A percentile compares a stretch with the other conserved stretches of the same genome.
Evolutionary conservation across 2,113 vertebrate species (phyloP).

Genomic region (Myodes glareolus): DNA sequence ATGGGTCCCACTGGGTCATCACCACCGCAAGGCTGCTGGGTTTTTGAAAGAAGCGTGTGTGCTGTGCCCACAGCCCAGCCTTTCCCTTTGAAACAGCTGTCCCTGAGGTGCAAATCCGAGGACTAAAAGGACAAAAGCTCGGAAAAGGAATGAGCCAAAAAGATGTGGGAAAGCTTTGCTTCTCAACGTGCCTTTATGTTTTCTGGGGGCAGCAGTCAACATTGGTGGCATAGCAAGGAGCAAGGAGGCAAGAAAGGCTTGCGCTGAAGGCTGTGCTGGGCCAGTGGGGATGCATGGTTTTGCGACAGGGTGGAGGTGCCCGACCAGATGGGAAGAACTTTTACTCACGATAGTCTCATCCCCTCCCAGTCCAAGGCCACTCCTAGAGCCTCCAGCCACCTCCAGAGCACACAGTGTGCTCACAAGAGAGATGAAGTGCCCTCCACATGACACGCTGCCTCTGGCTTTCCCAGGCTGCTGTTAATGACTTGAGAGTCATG

Average conservation of each 20-base stretch:
- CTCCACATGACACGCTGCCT: background rate
- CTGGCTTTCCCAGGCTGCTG: conserved; percentile 55
- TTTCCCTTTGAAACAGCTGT: conserved; percentile 34
- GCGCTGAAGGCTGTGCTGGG: background rate
- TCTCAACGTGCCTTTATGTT: background rate
- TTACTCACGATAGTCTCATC: background rate
- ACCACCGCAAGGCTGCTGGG: background rate
- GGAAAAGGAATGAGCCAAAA: conserved; percentile 10
- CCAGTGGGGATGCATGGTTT: background rate
- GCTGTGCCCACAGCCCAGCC: background rate
- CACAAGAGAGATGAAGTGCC: background rate
- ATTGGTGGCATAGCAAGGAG: background rate
- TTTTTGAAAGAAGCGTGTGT: background rate
- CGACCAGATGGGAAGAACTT: background rate
- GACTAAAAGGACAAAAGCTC: conserved; percentile 36
- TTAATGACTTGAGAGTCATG: conserved; percentile 55
- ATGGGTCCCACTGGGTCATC: background rate
- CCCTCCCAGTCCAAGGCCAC: background rate
- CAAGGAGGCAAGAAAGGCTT: background rate
- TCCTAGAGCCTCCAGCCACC: background rate
- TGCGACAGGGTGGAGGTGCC: background rate
- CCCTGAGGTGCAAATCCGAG: background rate
- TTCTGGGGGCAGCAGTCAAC: background rate
- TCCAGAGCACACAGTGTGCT: background rate
- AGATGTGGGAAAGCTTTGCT: background rate